phyloP scores from a whole-genome alignment of 2,113 vertebrate species.

The Morone chrysops region DNA sequence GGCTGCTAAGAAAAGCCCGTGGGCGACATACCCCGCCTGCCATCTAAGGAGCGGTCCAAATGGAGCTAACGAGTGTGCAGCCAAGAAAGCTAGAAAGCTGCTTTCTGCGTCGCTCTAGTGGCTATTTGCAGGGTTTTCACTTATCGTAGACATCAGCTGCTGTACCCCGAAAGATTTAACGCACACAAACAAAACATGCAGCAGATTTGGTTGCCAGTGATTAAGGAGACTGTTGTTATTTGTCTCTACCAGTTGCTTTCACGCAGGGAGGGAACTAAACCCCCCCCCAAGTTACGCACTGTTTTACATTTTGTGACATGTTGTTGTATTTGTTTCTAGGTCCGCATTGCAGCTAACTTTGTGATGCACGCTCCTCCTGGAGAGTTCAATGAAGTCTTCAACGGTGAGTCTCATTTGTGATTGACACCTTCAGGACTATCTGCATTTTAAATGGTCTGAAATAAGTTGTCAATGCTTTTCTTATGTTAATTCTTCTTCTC shows the following conservation, averaged over 20 bases:
- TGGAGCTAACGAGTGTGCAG: constrained; percentile 25
- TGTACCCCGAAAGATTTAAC: not conserved
- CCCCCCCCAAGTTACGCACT: not conserved
- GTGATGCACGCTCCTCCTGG: constrained; percentile 95
- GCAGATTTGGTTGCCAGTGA: not conserved
- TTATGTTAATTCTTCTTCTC: constrained; percentile 47
- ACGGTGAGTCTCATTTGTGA: constrained; percentile 84
- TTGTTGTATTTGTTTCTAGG: constrained; percentile 76
- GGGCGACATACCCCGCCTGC: constrained; percentile 28
- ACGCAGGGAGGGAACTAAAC: not conserved
- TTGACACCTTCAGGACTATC: not conserved
- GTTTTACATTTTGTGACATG: constrained; percentile 8
- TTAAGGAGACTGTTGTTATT: not conserved
- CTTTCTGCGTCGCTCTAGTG: constrained; percentile 56
- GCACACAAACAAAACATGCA: not conserved
- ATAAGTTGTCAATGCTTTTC: not conserved
- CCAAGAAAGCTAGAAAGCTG: constrained; percentile 25
- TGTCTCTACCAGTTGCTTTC: not conserved
- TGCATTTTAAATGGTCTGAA: not conserved
- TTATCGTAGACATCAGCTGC: not conserved
- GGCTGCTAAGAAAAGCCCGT: constrained; percentile 74
- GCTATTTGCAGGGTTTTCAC: not conserved
- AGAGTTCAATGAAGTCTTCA: constrained; percentile 98
- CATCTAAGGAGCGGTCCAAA: constrained; percentile 70
- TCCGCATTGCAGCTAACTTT: constrained; percentile 95